Conservation (phyloP, 2,888 invertebrate species). For the Eustalomyia histrio region DNA sequence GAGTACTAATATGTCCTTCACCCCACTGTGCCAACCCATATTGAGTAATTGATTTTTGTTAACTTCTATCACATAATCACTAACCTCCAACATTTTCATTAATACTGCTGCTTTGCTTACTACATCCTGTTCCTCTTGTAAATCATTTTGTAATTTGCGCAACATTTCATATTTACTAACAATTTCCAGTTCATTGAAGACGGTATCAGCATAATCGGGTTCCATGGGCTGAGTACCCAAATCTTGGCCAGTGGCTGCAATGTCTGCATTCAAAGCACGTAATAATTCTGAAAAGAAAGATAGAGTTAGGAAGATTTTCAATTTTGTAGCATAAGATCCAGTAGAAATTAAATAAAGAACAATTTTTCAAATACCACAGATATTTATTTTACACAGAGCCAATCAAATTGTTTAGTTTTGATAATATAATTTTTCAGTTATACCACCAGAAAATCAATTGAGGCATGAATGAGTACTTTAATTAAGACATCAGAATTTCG, state of each 20-base stretch:
- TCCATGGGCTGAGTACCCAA: constrained; percentile 68
- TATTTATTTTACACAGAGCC: too few species aligned
- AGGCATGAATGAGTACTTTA: too few species aligned
- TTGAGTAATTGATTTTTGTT: too few species aligned
- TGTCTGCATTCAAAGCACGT: constrained; percentile 73
- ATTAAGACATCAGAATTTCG: too few species aligned
- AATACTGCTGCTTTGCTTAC: constrained; percentile 78
- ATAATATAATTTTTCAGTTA: too few species aligned
- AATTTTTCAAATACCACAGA: too few species aligned
- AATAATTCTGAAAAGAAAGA: constrained; percentile 71
- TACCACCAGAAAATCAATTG: too few species aligned
- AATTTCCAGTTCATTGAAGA: constrained; percentile 74
- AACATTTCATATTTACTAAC: constrained; percentile 76
- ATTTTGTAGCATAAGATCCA: too few species aligned
- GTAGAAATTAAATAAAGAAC: too few species aligned
- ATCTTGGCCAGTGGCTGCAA: constrained; percentile 68
- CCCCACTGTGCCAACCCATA: too few species aligned
- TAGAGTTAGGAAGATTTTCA: neutral
- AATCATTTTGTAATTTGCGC: constrained; percentile 75
- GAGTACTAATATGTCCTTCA: too few species aligned
- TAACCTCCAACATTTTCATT: constrained; percentile 78
- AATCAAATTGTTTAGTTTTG: too few species aligned
- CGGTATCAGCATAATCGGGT: constrained; percentile 75
- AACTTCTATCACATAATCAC: constrained; percentile 8
- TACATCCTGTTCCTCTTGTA: constrained; percentile 78